Conservation (phyloP, 2,888 invertebrate species). For the Dynastes maya region DNA sequence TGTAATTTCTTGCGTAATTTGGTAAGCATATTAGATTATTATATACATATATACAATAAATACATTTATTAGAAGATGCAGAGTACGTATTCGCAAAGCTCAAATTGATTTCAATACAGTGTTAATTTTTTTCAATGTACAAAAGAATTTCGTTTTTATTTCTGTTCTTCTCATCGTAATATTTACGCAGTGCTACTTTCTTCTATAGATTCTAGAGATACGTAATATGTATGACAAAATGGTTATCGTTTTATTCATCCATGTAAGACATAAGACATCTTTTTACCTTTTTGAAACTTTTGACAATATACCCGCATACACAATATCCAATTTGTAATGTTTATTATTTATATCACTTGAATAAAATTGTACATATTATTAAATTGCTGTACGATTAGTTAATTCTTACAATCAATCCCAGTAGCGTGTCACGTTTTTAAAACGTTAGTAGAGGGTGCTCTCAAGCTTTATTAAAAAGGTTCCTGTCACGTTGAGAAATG, state of each 20-base stretch:
- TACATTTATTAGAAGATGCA: constrained; percentile 24
- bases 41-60: constrained; percentile 24
- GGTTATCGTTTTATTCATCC: neutral
- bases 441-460: too few species aligned
- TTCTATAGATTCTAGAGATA: constrained; percentile 3
- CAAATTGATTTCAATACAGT: constrained; percentile 1
- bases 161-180: constrained; percentile 4
- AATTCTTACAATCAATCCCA: neutral
- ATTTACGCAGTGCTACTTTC: neutral
- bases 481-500: too few species aligned
- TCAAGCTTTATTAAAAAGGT: too few species aligned
- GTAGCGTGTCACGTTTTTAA: too few species aligned
- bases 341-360: constrained; percentile 15
- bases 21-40: neutral
- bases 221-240: neutral
- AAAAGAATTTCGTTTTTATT: neutral
- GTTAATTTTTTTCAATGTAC: neutral
- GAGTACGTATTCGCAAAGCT: constrained; percentile 8
- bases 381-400: neutral
- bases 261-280: neutral
- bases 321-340: constrained; percentile 28
- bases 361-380: constrained; percentile 12
- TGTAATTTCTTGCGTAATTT: constrained; percentile 29
- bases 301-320: constrained; percentile 43
- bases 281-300: constrained; percentile 29